These are phyloP conservation scores for Anomalospiza imberbis DNA, from an alignment of 2,797 vertebrate species.

Conservation along the genomic window DNA sequence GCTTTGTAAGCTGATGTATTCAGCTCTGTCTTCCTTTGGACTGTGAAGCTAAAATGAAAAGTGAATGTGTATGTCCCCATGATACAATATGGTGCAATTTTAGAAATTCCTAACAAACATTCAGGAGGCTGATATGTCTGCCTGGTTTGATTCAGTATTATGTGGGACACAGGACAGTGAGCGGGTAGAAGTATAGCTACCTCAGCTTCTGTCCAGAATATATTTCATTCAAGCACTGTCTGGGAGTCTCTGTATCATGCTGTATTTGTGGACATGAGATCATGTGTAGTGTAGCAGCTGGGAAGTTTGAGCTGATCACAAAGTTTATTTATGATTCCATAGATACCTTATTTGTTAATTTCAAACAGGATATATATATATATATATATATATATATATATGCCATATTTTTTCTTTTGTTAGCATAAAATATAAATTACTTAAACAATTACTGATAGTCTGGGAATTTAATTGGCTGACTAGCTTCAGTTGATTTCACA, in stretches of 20 bases:
- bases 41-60: background rate
- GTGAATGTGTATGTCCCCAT: background rate
- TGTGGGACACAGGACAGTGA: background rate
- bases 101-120: background rate
- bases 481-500: background rate
- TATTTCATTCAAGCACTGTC: background rate
- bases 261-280: background rate
- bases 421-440: background rate
- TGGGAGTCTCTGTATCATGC: background rate
- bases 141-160: background rate
- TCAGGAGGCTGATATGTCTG: background rate
- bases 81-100: background rate
- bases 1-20: background rate
- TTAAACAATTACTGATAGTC: background rate
- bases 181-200: background rate
- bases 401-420: background rate
- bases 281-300: background rate
- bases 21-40: background rate
- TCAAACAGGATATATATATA: background rate
- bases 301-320: background rate
- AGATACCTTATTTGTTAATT: background rate
- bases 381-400: background rate
- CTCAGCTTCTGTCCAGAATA: background rate
- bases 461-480: background rate
- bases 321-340: background rate